phyloP scores from a whole-genome alignment of 1,140 invertebrate species.

The Trichonephila clavata region DNA sequence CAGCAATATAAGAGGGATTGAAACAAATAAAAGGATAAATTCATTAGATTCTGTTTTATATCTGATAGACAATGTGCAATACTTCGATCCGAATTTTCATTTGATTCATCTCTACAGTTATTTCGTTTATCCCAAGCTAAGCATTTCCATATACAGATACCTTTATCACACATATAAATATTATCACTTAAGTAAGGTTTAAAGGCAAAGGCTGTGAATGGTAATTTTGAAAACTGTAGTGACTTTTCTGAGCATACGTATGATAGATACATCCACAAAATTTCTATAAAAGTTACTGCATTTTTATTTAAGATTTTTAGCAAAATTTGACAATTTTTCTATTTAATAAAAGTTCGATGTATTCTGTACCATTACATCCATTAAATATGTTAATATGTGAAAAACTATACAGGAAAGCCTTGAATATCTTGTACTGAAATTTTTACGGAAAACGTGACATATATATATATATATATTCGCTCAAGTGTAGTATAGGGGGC shows the following conservation, averaged over 20 bases:
- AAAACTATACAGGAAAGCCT: not conserved
- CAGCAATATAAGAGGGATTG: not conserved
- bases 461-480: too few relatives aligned
- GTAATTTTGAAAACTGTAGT: not conserved
- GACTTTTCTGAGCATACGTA: not conserved
- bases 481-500: too few relatives aligned
- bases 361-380: not conserved
- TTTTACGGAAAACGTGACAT: not conserved
- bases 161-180: not conserved
- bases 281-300: not conserved
- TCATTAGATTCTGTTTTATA: not conserved
- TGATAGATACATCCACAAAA: not conserved
- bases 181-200: not conserved
- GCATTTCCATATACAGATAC: constrained; percentile 19
- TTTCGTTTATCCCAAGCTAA: constrained; percentile 11
- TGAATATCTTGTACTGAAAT: not conserved
- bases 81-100: not conserved
- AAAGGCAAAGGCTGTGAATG: not conserved
- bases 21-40: not conserved
- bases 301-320: not conserved
- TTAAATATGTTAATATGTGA: not conserved
- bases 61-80: not conserved
- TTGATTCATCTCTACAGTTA: constrained; percentile 37
- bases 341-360: not conserved
- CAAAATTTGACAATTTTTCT: not conserved